Base-by-base conservation (phyloP, 2,888 invertebrate genomes). In the Crepidodera aurea region DNA sequence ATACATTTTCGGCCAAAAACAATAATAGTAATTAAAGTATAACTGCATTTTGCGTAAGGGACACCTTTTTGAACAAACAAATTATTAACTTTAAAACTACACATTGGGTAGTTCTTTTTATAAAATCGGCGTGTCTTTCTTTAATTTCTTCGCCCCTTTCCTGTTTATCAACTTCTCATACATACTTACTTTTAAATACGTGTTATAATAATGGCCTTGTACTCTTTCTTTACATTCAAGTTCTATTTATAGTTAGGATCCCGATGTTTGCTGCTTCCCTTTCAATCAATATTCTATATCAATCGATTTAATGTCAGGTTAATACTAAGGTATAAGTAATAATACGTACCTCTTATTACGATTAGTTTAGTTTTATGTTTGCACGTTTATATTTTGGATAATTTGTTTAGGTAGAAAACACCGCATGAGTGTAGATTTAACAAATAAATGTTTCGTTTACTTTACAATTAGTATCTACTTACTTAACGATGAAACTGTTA, bases 171-270 rank as follows among this genome's bases (percentile, higher is more conserved):
- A n/a, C n/a, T n/a, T n/a, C 3, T 22, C 3, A 22, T 22, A 22
- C 3, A 22, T 22, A 22, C 22, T 2, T 22, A 22, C 22, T 15
- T 10, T 7, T 39, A 39, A 39, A 15, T 39, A 39, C 13, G 16
- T 15, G 37, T 12, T 37, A 12, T 4, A 39, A 1, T 39, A 39
- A 39, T 13, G 42, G 42, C n/a, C 18, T 42, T 42, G 42, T 42
- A 19, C 19, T 42, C 19, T 42, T 18, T 48, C 48, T 48, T 48
- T 25, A 48, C 48, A 48, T 48, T 27, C 25, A 1, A n/a, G 25
- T 27, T 48, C 18, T 48, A 48, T 27, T 48, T 48, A 16, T 48
- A 48, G 48, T 48, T 48, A 6, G n/a, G 25, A 48, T 13, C 25
- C 29, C 18, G 12, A 40, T 46, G 29, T 48, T 27, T 15, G 27